Base-by-base conservation (phyloP, 2,113 vertebrate genomes). In the Cyanistes caeruleus region DNA sequence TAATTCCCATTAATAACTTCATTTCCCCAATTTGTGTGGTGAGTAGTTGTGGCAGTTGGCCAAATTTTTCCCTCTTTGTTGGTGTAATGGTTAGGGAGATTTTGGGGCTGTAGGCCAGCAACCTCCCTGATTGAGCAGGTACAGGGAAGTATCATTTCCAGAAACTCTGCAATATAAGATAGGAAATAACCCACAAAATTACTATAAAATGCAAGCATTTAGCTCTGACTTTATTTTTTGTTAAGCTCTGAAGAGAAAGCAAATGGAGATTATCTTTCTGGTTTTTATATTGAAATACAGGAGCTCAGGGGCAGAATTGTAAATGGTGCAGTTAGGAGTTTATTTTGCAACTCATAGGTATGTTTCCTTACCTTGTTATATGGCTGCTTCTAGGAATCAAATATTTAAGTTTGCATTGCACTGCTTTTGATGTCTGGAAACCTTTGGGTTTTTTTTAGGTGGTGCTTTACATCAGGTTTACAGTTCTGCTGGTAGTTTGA, bases 311-410 rank as follows among this genome's bases (percentile, higher is more conserved):
- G 72, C 91, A 95, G 87, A 84, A 56, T 20, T 87, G 59, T 91
- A 89, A 94, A 80, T 56, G 79, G 72, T 75, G 59, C 5, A 2
- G 64, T 95, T 95, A 85, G 41, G 87, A 86, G 72, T 91, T 94
- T 87, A 89, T 84, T 92, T 72, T 89, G 73, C 72, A 74, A 44
- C 39, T 93, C 56, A 8, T 23, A 72, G 72, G 68, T 81, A 24
- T 30, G 70, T 84, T 94, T 84, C 64, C 73, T 86, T 92, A 78
- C 63, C 82, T 86, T 81, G 39, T 93, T 94, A 76, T 68, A 79
- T 74, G 55, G 64, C 75, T 93, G 39, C 86, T 96, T 68, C 75
- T 56, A 80, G 63, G 64, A 93, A 90, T 88, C 81, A 91, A 93
- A 93, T 83, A 82, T 81, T 93, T 73, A 91, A 39, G 86, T 72